phyloP scores from a whole-genome alignment of 2,888 invertebrate species.

The Xylophagus ater region DNA sequence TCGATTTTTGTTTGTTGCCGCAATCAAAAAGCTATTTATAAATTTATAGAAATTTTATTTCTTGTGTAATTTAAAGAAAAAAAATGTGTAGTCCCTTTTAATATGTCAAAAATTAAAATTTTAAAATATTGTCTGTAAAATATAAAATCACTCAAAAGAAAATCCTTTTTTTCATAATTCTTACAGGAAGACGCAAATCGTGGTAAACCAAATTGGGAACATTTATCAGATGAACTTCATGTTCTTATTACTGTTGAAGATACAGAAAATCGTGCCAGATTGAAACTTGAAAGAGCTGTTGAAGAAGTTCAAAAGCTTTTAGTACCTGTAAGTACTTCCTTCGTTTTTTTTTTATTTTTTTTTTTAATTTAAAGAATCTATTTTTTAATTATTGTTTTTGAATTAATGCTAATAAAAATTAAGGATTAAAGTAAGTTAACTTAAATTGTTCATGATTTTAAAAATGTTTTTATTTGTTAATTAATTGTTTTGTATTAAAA shows the following conservation, averaged over 20 bases:
- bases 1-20: too few relatives aligned
- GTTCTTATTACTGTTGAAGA: slow-evolving; percentile 98
- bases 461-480: background rate
- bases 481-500: slow-evolving; percentile 17
- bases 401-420: background rate
- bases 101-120: too few relatives aligned
- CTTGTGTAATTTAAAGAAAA: too few relatives aligned
- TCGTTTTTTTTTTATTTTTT: background rate
- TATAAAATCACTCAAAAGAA: too few relatives aligned
- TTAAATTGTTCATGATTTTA: too few relatives aligned
- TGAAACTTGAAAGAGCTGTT: slow-evolving; percentile 90
- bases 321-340: slow-evolving; percentile 72
- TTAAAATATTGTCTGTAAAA: too few relatives aligned
- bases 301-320: slow-evolving; percentile 97
- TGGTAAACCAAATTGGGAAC: slow-evolving; percentile 99
- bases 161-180: slow-evolving; percentile 20
- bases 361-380: too few relatives aligned
- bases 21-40: too few relatives aligned
- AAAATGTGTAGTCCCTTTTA: too few relatives aligned
- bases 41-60: too few relatives aligned
- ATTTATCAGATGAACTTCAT: slow-evolving; percentile 96
- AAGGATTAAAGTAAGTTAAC: background rate
- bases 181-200: slow-evolving; percentile 94
- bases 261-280: slow-evolving; percentile 89
- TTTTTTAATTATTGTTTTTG: too few relatives aligned